Percentiles rank a stretch among this genome's conserved stretches.
Conservation (phyloP, 30 jellyfish, hydroid and myxozoan species). For the Aurelia sp. region DNA sequence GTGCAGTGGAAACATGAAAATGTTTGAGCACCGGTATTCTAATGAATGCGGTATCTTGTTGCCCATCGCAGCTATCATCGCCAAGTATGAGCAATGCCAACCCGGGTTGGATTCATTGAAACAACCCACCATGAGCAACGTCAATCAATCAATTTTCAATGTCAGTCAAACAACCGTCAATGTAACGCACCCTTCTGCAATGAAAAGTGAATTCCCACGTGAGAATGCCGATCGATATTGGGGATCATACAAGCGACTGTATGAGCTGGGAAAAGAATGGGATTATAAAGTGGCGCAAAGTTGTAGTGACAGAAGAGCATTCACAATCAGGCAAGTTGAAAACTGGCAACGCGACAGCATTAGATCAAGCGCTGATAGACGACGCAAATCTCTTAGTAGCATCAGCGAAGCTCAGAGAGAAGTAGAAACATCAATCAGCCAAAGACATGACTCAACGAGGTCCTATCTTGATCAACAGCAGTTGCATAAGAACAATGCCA, state of each 20-base stretch:
- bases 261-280: slow-evolving; percentile 43
- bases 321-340: slow-evolving; percentile 46
- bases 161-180: not conserved
- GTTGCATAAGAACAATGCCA: too few relatives aligned
- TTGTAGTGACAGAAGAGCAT: slow-evolving; percentile 50
- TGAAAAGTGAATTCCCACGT: not conserved
- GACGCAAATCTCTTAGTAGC: too few relatives aligned
- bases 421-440: too few relatives aligned
- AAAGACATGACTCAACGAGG: too few relatives aligned
- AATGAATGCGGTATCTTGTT: slow-evolving; percentile 77
- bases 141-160: slow-evolving; percentile 15
- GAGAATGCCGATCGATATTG: slow-evolving; percentile 2
- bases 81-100: slow-evolving; percentile 75
- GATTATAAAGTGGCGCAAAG: slow-evolving; percentile 38
- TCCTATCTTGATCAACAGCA: too few relatives aligned
- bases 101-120: slow-evolving; percentile 1
- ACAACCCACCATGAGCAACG: slow-evolving; percentile 53
- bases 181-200: too few relatives aligned
- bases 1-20: slow-evolving; percentile 74
- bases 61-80: slow-evolving; percentile 94
- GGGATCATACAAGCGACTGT: slow-evolving; percentile 23
- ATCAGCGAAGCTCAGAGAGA: too few relatives aligned
- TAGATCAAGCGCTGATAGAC: slow-evolving; percentile 12
- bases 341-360: slow-evolving; percentile 48
- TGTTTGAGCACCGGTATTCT: slow-evolving; percentile 72